Base-by-base conservation (phyloP, 2,888 invertebrate species). In the Chymomyza procnemis region DNA sequence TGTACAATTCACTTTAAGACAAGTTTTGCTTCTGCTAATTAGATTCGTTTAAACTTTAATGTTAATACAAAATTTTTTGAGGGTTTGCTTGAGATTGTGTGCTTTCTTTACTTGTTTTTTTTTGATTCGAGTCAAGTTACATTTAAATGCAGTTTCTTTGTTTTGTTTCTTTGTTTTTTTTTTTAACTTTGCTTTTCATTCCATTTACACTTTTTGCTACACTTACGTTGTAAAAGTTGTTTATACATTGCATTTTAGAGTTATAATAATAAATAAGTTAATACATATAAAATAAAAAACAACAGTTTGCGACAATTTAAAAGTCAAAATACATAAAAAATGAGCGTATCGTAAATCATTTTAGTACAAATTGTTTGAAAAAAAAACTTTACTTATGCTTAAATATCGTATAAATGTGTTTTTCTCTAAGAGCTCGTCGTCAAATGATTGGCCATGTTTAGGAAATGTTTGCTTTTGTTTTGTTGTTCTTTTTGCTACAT, bases 191-290 rank as follows among this genome's bases (percentile, higher is more conserved):
- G 9, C 34, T 64, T 71, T 58, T 69, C 75, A 71, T 68, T 83
- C 77, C 84, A 84, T 82, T 80, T 71, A 76, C 74, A 66, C 67
- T 58, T 81, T 76, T 76, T 67, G 74, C 84, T 80, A 72, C 71
- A 65, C 87, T 85, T 87, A 83, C 73, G 83, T 78, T 80, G 67
- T 85, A 72, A 83, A 78, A 72, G 82, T 74, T 80, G 75, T 82
- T 87, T 82, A 82, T 80, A 83, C 87, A 83, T 73, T 75, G 71
- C 70, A 66, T 61, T 82, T 68, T 87, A 85, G 73, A 85, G 80
- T 80, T 85, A 87, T 81, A 81, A 76, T 84, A 84, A 86, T 87
- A 87, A 87, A 84, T 87, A 87, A 75, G 78, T 83, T 71, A 74
- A 56, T 56, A 54, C 21, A 54, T 54, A 54, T 54, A 82, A 75